Conservation (phyloP, 35 echinoderm and acorn worm species). For the Strongylocentrotus purpuratus region DNA sequence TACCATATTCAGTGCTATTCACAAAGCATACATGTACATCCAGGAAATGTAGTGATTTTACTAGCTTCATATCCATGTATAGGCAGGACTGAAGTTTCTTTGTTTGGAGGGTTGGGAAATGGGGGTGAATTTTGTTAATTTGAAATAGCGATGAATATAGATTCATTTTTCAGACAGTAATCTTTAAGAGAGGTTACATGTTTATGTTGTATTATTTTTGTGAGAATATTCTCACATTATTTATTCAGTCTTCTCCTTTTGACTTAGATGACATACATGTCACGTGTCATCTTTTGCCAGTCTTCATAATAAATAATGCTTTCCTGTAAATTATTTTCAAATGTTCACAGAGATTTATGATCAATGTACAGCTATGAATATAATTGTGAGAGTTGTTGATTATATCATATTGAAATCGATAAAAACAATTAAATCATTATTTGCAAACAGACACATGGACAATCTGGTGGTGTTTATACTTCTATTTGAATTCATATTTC, state of each 20-base stretch:
- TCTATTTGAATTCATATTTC: too few species aligned
- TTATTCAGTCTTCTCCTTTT: not conserved
- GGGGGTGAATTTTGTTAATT: not conserved
- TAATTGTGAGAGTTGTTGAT: slow-evolving; percentile 1
- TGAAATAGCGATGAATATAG: not conserved
- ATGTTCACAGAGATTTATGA: not conserved
- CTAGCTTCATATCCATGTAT: not conserved
- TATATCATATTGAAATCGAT: not conserved
- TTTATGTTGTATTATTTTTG: not conserved
- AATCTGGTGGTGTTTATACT: too few species aligned
- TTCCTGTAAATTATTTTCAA: slow-evolving; percentile 12
- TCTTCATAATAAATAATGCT: not conserved
- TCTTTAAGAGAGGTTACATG: not conserved
- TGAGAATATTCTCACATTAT: not conserved
- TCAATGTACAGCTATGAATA: not conserved
- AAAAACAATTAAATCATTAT: not conserved
- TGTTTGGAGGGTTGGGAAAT: too few species aligned
- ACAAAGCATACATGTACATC: too few species aligned
- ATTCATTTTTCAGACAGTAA: not conserved
- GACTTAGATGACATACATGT: not conserved
- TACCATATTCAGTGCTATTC: not conserved
- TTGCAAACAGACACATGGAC: too few species aligned
- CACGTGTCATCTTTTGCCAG: not conserved
- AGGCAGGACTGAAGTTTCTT: not conserved
- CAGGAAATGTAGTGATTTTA: not conserved